Percentiles rank a stretch among this genome's conserved stretches.
Evolutionary conservation across 2,113 vertebrate species (phyloP).

Genomic region (Phasianus colchicus): DNA sequence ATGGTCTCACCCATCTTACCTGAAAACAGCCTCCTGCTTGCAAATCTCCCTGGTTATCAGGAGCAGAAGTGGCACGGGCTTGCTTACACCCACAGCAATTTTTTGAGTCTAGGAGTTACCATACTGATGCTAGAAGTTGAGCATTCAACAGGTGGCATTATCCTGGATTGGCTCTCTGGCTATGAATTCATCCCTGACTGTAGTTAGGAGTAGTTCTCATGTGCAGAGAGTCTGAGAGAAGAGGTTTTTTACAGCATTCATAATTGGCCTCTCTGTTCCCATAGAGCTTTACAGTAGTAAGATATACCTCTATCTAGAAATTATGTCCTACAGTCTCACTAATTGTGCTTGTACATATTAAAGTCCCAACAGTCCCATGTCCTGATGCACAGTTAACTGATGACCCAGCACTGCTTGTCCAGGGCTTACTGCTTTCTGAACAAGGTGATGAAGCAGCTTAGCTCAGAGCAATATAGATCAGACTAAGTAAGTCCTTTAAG

Average conservation of each 20-base stretch:
- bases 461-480: fast-evolving
- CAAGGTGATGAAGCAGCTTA: not conserved
- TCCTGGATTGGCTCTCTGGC: not conserved
- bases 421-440: not conserved
- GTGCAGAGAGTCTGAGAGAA: not conserved
- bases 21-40: not conserved
- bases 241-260: not conserved
- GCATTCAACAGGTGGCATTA: not conserved
- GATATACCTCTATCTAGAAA: not conserved
- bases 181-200: not conserved
- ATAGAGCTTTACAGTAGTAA: not conserved
- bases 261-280: not conserved
- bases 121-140: not conserved
- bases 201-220: not conserved
- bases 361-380: not conserved
- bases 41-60: not conserved
- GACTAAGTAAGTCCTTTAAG: not conserved
- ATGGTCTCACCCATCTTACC: not conserved
- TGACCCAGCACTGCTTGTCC: not conserved
- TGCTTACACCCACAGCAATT: not conserved
- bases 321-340: not conserved
- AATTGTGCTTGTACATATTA: not conserved
- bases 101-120: not conserved
- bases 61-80: not conserved
- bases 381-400: not conserved